A percentile compares a stretch with the other conserved stretches of the same genome.
phyloP scores from a whole-genome alignment of 2,888 invertebrate species.

The Brachylomia viminalis region DNA sequence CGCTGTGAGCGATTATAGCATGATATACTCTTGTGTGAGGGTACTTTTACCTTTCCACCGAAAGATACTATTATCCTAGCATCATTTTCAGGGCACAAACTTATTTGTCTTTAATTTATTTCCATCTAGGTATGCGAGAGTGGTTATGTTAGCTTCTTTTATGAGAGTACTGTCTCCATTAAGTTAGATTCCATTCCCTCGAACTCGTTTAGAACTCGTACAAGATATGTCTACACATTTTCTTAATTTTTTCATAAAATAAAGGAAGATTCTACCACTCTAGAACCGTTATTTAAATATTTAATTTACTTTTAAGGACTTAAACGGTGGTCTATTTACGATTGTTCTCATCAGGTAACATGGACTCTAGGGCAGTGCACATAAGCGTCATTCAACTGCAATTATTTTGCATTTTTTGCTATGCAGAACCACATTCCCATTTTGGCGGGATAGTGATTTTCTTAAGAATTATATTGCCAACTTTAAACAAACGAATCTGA shows the following conservation, averaged over 20 bases:
- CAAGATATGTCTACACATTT: slow-evolving; percentile 12
- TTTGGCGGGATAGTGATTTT: slow-evolving; percentile 77
- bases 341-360: slow-evolving; percentile 10
- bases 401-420: slow-evolving; percentile 64
- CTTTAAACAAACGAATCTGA: slow-evolving; percentile 56
- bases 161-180: not conserved
- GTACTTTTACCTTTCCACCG: not conserved
- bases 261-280: slow-evolving; percentile 36
- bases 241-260: slow-evolving; percentile 17
- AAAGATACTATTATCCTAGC: not conserved
- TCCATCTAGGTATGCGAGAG: not conserved
- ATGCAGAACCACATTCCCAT: slow-evolving; percentile 75
- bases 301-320: slow-evolving; percentile 41
- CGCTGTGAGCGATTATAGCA: no score
- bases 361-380: slow-evolving; percentile 31
- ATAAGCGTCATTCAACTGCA: slow-evolving; percentile 49
- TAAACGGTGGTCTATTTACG: slow-evolving; percentile 18
- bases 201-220: slow-evolving; percentile 31
- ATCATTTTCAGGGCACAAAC: not conserved
- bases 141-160: not conserved
- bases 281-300: slow-evolving; percentile 47
- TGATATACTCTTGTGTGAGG: not conserved
- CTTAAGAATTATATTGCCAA: slow-evolving; percentile 63
- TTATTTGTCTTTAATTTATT: not conserved
- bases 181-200: slow-evolving; percentile 11